Evolutionary conservation across 2,888 invertebrate species (phyloP).

Genomic region (Artemia sinica): DNA sequence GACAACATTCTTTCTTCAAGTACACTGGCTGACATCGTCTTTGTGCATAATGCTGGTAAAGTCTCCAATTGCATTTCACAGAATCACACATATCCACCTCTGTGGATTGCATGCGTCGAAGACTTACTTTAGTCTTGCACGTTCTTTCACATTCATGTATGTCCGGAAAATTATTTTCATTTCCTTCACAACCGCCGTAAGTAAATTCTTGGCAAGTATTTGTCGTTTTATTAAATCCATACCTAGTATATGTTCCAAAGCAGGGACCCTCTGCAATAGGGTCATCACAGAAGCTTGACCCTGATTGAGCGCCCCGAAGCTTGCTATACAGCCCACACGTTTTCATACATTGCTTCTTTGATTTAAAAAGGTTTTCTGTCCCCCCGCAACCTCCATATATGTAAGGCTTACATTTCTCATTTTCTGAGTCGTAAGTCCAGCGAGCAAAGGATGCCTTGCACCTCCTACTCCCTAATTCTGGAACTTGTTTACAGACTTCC

Average conservation of each 20-base stretch:
- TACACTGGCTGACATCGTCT: background rate
- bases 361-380: slow-evolving; percentile 21
- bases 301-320: no score
- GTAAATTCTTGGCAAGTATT: slow-evolving; percentile 27
- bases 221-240: slow-evolving; percentile 8
- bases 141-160: slow-evolving; percentile 21
- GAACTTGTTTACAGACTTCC: no score
- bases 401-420: slow-evolving; percentile 18
- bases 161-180: slow-evolving; percentile 27
- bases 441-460: slow-evolving; percentile 17
- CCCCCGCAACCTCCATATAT: slow-evolving; percentile 21
- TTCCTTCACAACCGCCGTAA: slow-evolving; percentile 29
- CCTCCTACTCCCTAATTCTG: background rate
- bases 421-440: slow-evolving; percentile 18
- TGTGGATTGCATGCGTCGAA: slow-evolving; percentile 1
- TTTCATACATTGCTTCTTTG: no score
- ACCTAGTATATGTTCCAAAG: background rate
- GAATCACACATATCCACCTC: background rate
- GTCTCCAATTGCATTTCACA: slow-evolving; percentile 1
- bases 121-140: slow-evolving; percentile 18
- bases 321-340: no score
- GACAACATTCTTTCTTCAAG: background rate
- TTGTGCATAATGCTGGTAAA: slow-evolving; percentile 3
- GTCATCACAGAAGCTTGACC: background rate
- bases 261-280: background rate